phyloP scores from a whole-genome alignment of 37 sponge, comb jelly and placozoan genomes.

The Ephydatia muelleri region DNA sequence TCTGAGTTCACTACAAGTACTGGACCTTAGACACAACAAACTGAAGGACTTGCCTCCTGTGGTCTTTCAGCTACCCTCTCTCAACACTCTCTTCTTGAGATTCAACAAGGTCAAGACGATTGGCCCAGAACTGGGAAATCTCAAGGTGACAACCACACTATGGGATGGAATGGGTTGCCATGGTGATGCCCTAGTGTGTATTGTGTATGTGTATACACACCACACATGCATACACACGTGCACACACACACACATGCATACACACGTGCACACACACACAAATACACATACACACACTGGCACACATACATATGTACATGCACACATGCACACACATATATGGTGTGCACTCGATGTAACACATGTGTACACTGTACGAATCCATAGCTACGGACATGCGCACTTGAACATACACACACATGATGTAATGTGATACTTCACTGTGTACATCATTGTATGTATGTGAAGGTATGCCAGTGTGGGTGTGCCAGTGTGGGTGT shows the following conservation, averaged over 20 bases:
- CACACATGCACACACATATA: neutral
- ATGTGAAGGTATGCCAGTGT: too few species aligned
- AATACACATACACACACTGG: too few species aligned
- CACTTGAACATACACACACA: too few species aligned
- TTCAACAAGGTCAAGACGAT: conserved; percentile 82
- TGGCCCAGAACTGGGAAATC: conserved; percentile 57
- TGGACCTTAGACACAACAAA: conserved; percentile 89
- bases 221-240: too few species aligned
- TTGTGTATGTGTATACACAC: too few species aligned
- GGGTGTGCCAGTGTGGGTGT: too few species aligned
- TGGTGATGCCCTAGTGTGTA: neutral
- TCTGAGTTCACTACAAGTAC: conserved; percentile 56
- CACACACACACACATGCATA: neutral
- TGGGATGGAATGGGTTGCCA: too few species aligned
- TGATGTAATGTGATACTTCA: too few species aligned
- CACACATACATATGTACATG: neutral
- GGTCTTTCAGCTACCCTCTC: conserved; percentile 73
- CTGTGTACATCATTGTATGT: too few species aligned
- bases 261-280: neutral
- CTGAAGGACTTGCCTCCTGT: conserved; percentile 85
- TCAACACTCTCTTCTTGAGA: conserved; percentile 87
- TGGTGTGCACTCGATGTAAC: too few species aligned
- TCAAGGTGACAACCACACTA: conserved; percentile 71
- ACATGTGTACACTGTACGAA: too few species aligned
- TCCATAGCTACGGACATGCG: too few species aligned